Percentiles rank a stretch among this genome's conserved stretches.
phyloP scores from a whole-genome alignment of 1,140 invertebrate species.

The Drosophila carrolli region DNA sequence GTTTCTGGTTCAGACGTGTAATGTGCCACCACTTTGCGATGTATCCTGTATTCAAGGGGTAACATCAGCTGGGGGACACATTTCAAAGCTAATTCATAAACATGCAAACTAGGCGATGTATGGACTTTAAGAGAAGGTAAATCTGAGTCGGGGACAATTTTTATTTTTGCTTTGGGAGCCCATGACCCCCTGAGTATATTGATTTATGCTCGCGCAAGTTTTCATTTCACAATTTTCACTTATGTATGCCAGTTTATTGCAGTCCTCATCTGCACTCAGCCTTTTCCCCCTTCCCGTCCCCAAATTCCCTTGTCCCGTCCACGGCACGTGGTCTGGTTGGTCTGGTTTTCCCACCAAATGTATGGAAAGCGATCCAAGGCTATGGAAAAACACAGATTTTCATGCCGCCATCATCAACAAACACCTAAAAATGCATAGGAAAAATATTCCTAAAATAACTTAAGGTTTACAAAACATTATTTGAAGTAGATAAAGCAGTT shows the following conservation, averaged over 20 bases:
- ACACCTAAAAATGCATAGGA: slow-evolving; percentile 36
- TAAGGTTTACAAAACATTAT: no score
- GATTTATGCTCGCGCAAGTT: slow-evolving; percentile 71
- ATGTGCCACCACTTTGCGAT: slow-evolving; percentile 25
- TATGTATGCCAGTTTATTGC: slow-evolving; percentile 56
- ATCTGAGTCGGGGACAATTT: slow-evolving; percentile 7
- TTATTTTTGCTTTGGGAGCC: slow-evolving; percentile 2
- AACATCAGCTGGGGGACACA: slow-evolving; percentile 5
- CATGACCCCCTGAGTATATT: slow-evolving; percentile 50
- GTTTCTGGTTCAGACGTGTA: slow-evolving; percentile 32
- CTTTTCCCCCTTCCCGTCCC: neutral
- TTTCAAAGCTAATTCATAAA: neutral
- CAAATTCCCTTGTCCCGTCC: neutral
- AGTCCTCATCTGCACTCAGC: slow-evolving; percentile 51
- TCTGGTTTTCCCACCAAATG: slow-evolving; percentile 52
- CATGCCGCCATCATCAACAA: slow-evolving; percentile 58
- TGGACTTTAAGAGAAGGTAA: slow-evolving; percentile 8
- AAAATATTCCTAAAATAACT: neutral
- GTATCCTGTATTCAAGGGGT: slow-evolving; percentile 6
- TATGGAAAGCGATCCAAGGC: slow-evolving; percentile 62
- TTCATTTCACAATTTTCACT: slow-evolving; percentile 67
- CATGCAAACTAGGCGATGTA: neutral
- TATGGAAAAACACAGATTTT: slow-evolving; percentile 41
- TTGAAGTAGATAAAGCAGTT: no score
- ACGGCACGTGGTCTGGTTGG: neutral